A percentile compares a stretch with the other conserved stretches of the same genome.
Evolutionary conservation across 64 coral and sea anemone genomes (phyloP).

Genomic region (Acropora yongei): DNA sequence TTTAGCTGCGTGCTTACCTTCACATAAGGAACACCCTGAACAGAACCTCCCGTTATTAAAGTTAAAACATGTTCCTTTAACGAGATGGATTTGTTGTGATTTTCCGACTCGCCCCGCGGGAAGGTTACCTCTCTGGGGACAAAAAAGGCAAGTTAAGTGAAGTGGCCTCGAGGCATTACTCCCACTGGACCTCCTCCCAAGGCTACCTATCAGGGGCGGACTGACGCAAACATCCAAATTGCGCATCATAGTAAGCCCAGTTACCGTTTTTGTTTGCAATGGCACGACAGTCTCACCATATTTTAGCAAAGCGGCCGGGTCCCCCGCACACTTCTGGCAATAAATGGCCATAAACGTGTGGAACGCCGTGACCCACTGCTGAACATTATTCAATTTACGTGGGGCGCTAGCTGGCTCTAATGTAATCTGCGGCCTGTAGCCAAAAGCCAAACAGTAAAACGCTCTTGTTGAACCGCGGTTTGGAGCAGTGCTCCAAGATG

Average conservation of each 20-base stretch:
- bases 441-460: constrained; percentile 8
- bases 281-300: constrained; percentile 32
- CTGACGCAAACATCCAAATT: constrained; percentile 45
- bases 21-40: constrained; percentile 14
- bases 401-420: background rate
- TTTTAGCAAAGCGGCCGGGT: constrained; percentile 8
- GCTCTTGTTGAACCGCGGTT: background rate
- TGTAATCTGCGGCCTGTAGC: constrained; percentile 10
- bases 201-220: constrained; percentile 31
- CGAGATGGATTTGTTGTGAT: background rate
- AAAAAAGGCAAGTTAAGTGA: background rate
- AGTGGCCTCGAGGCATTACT: constrained; percentile 34
- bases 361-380: constrained; percentile 31
- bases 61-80: constrained; percentile 1
- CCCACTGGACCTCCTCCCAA: constrained; percentile 46
- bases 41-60: constrained; percentile 11
- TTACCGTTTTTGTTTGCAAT: constrained; percentile 32
- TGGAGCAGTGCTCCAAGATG: background rate
- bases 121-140: background rate
- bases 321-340: background rate
- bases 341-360: constrained; percentile 29
- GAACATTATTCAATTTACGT: constrained; percentile 3
- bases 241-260: constrained; percentile 26
- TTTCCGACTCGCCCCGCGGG: background rate
- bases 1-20: constrained; percentile 11